Evolutionary conservation across 1,140 invertebrate species (phyloP).

Genomic region (Caenorhabditis inopinata): DNA sequence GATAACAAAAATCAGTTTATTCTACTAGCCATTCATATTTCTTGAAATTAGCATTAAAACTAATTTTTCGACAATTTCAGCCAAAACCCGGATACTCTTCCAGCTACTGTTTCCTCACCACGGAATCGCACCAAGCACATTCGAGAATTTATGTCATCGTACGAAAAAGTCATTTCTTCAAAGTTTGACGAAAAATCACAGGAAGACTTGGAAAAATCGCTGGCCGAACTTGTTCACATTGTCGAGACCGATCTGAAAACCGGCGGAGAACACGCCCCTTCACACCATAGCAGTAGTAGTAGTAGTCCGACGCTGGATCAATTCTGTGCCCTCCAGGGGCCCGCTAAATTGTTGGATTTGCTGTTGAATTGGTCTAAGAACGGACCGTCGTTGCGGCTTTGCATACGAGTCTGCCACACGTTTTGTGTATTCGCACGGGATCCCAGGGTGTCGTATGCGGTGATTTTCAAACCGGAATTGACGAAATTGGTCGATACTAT

Average conservation of each 20-base stretch:
- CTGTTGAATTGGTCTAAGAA: neutral
- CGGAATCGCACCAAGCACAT: neutral
- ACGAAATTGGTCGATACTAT: neutral
- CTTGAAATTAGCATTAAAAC: too few relatives aligned
- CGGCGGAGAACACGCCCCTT: neutral
- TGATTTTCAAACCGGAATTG: neutral
- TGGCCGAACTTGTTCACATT: neutral
- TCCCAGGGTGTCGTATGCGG: neutral
- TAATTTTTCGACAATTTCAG: too few relatives aligned
- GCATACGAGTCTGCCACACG: neutral
- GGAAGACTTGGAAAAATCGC: neutral
- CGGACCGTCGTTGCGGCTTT: neutral
- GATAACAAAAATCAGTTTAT: too few relatives aligned
- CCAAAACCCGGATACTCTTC: neutral
- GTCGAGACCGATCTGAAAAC: neutral
- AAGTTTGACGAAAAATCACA: neutral
- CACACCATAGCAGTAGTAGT: too few relatives aligned
- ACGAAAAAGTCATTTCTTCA: neutral
- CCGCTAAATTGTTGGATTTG: neutral
- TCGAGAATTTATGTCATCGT: neutral
- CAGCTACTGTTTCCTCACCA: neutral
- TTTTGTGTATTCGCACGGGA: neutral
- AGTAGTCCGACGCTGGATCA: neutral
- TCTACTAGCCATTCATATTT: too few relatives aligned
- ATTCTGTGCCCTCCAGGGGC: neutral